Conservation (phyloP, 2,888 invertebrate species). For the Sinhomidia bicolor region DNA sequence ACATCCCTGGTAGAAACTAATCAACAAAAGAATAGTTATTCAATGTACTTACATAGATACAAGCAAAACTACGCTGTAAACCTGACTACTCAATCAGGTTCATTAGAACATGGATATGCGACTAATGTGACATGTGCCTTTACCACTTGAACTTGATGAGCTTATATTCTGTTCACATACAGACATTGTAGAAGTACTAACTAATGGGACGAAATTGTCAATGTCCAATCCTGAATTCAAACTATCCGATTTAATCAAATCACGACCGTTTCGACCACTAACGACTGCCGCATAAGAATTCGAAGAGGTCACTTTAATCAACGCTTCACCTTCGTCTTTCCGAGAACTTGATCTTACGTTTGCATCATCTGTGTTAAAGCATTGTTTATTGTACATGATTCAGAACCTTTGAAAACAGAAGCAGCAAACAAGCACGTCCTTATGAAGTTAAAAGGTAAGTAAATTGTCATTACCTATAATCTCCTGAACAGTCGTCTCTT, state of each 20-base stretch:
- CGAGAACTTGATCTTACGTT: no score
- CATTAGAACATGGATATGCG: background rate
- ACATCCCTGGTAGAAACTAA: background rate
- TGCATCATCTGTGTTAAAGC: background rate
- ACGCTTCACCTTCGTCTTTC: background rate
- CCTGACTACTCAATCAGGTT: background rate
- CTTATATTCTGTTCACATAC: background rate
- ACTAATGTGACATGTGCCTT: background rate
- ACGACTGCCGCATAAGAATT: slow-evolving; percentile 54
- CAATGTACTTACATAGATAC: no score
- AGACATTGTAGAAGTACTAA: background rate
- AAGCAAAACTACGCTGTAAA: no score
- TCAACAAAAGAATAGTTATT: background rate
- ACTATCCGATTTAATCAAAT: background rate
- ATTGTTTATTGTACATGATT: background rate
- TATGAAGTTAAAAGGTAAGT: no score
- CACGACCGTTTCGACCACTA: slow-evolving; percentile 24
- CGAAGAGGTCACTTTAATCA: background rate
- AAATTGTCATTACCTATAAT: no score
- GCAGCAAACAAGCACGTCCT: no score
- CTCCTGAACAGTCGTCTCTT: no score
- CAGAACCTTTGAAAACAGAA: no score
- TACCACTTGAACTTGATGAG: background rate
- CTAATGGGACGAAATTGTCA: background rate
- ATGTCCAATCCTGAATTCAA: background rate